phyloP scores from a whole-genome alignment of 2,888 invertebrate genomes.

The Candidula unifasciata region DNA sequence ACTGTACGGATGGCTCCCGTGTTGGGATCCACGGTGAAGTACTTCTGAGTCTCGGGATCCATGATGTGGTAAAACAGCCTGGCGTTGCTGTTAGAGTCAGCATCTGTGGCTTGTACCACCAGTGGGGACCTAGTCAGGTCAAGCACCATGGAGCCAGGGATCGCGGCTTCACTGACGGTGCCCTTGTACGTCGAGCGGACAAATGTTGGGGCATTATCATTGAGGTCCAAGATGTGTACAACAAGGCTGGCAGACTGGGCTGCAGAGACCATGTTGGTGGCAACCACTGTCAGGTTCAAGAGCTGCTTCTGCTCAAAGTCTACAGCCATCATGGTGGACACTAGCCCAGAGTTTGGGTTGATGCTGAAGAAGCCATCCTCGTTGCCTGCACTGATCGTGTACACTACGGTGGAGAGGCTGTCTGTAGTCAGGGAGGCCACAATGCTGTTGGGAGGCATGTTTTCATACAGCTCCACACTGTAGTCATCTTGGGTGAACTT shows the following conservation, averaged over 20 bases:
- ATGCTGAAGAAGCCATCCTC: slow-evolving; percentile 87
- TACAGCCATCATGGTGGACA: slow-evolving; percentile 84
- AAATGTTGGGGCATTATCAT: slow-evolving; percentile 83
- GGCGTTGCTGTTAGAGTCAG: slow-evolving; percentile 90
- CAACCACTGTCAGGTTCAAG: slow-evolving; percentile 90
- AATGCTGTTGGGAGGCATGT: slow-evolving; percentile 64
- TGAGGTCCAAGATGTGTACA: slow-evolving; percentile 92
- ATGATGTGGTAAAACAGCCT: slow-evolving; percentile 90
- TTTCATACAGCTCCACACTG: slow-evolving; percentile 68
- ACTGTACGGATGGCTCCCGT: slow-evolving; percentile 91
- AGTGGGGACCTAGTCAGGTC: slow-evolving; percentile 87
- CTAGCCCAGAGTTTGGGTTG: slow-evolving; percentile 88
- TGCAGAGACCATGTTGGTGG: slow-evolving; percentile 90
- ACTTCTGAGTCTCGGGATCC: slow-evolving; percentile 83
- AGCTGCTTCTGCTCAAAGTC: slow-evolving; percentile 88
- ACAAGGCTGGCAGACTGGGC: slow-evolving; percentile 85
- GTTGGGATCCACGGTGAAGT: slow-evolving; percentile 92
- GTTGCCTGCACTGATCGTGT: slow-evolving; percentile 90
- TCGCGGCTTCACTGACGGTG: slow-evolving; percentile 83
- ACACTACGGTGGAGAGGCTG: slow-evolving; percentile 72
- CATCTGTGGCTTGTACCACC: slow-evolving; percentile 90
- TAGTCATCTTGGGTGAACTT: slow-evolving; percentile 81
- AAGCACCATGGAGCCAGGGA: slow-evolving; percentile 86
- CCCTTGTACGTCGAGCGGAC: slow-evolving; percentile 91
- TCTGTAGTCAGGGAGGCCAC: slow-evolving; percentile 66